Conservation (phyloP, 1,140 invertebrate genomes). For the Manduca sexta region DNA sequence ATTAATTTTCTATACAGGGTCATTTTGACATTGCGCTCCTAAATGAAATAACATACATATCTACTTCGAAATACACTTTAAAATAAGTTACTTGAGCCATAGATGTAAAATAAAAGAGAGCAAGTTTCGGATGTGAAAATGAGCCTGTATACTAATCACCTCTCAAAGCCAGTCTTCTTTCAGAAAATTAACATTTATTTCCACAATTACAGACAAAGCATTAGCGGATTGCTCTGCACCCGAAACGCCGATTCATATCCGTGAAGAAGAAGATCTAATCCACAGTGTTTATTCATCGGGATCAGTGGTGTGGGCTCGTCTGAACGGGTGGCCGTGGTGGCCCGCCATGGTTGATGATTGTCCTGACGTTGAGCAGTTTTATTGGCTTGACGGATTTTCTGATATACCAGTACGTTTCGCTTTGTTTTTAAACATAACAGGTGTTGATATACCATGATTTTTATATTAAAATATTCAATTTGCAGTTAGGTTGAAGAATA, state of each 20-base stretch:
- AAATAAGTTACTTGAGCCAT: too few relatives aligned
- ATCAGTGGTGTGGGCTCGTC: constrained; percentile 78
- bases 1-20: constrained; percentile 6
- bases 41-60: too few relatives aligned
- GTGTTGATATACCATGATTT: too few relatives aligned
- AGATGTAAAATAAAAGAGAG: too few relatives aligned
- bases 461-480: too few relatives aligned
- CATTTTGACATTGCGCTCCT: background rate
- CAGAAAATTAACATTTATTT: too few relatives aligned
- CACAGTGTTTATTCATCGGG: constrained; percentile 75
- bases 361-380: constrained; percentile 77
- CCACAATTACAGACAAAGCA: constrained; percentile 52
- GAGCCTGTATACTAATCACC: too few relatives aligned
- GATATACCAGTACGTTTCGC: constrained; percentile 65
- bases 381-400: constrained; percentile 70
- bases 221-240: constrained; percentile 69
- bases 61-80: too few relatives aligned
- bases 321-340: constrained; percentile 81
- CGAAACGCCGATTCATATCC: constrained; percentile 53
- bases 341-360: constrained; percentile 83
- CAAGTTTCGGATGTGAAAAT: too few relatives aligned
- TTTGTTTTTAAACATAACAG: too few relatives aligned
- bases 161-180: too few relatives aligned
- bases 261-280: constrained; percentile 72
- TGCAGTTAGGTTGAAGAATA: too few relatives aligned